Evolutionary conservation across 2,888 invertebrate genomes (phyloP), one percentile per base, ranked within the genome.

Genomic region (Hirudinaria manillensis): DNA sequence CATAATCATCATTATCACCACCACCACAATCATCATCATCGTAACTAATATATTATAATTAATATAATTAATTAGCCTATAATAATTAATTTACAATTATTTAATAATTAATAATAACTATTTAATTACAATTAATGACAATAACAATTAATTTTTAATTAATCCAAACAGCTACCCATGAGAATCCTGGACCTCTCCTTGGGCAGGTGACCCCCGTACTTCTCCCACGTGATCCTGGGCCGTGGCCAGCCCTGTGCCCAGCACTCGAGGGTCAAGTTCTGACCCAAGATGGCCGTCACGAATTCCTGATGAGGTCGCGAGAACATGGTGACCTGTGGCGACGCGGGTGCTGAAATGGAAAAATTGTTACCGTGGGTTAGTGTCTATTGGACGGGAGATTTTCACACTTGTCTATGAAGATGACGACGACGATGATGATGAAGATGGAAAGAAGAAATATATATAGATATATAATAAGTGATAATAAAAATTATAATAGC

Each of bases 191-290:
- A 76, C 32, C 81, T 75, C 2, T 75, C 77, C 27, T 76, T 78
- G 0, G 81, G 80, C n/a, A 81, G 71, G 7, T 77, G 74, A 13
- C 82, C 82, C 6, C 93, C 93, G 80, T 88, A 87, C 84, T 94
- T 94, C 6, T 92, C 87, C 96, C 96, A 96, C 0, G 90, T 89
- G 78, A 96, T 93, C 0, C 92, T 92, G 0, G 96, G 95, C 3
- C 93, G 93, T 0, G 96, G 96, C 85, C 94, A 94, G 0, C 95
- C 95, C 83, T 93, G 93, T 21, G 94, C 92, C 84, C 94, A 94
- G 82, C 96, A 96, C 82, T 95, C 94, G 78, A 96, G 85, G 82
- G 94, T 93, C 91, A 94, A 93, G 81, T 95, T 93, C 82, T 93
- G 78, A 19, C 83, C 82, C 29, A 79, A 76, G 38, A 76, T 70